Evolutionary conservation across 2,113 vertebrate genomes (phyloP).

Genomic region (Thomomys bottae): DNA sequence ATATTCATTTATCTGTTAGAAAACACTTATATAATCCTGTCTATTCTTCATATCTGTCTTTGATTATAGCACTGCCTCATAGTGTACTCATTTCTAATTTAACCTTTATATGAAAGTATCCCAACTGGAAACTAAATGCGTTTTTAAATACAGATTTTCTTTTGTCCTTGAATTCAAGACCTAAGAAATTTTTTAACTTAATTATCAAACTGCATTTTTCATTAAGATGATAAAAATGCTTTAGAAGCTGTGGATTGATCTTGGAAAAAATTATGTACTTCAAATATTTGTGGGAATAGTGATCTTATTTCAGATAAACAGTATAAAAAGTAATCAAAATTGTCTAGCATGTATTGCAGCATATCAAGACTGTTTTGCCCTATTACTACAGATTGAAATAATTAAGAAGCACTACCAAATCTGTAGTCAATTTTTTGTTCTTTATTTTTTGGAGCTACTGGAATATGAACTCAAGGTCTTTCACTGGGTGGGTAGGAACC

Average conservation of each 20-base stretch:
- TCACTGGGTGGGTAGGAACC: too few species aligned
- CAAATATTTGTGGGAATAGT: background rate
- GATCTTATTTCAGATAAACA: background rate
- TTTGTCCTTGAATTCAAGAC: background rate
- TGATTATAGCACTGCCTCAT: background rate
- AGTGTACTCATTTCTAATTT: background rate
- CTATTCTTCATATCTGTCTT: background rate
- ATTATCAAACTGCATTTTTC: too few species aligned
- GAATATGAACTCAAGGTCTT: too few species aligned
- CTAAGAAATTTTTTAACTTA: too few species aligned
- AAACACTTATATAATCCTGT: background rate
- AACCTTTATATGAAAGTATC: background rate
- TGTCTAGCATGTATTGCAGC: background rate
- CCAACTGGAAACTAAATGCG: background rate
- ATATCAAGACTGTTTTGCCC: background rate
- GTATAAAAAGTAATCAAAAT: background rate
- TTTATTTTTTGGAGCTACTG: too few species aligned
- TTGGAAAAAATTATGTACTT: background rate
- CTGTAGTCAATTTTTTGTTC: background rate
- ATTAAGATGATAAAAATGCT: background rate
- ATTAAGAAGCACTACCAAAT: conserved; percentile 1
- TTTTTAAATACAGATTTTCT: background rate
- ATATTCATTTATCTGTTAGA: background rate
- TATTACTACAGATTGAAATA: background rate
- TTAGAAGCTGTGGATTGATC: background rate